Conservation (phyloP, 2,113 vertebrate genomes). For the Nannobrachium achirus region DNA sequence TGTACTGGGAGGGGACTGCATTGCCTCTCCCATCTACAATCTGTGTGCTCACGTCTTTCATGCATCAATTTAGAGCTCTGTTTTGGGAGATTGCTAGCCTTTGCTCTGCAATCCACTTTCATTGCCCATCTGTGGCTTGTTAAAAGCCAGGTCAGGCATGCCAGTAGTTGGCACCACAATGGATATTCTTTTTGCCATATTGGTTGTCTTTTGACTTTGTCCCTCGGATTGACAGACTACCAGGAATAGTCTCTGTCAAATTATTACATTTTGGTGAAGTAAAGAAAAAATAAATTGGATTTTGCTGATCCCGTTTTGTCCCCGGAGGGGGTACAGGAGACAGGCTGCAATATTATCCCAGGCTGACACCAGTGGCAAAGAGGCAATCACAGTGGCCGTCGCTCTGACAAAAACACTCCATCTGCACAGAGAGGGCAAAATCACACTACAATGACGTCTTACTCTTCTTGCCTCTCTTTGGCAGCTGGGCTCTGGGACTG, state of each 20-base stretch:
- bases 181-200: constrained; percentile 62
- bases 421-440: constrained; percentile 78
- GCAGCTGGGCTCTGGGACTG: constrained; percentile 68
- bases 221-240: constrained; percentile 58
- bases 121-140: constrained; percentile 67
- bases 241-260: constrained; percentile 77
- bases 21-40: constrained; percentile 44
- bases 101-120: constrained; percentile 62
- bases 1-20: neutral
- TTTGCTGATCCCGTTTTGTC: constrained; percentile 80
- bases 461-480: constrained; percentile 72
- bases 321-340: constrained; percentile 52
- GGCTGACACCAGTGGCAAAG: constrained; percentile 81
- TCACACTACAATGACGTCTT: constrained; percentile 81
- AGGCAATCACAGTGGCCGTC: constrained; percentile 82
- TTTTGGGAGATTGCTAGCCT: constrained; percentile 72
- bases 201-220: constrained; percentile 72
- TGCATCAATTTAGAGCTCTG: constrained; percentile 48
- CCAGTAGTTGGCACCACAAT: constrained; percentile 51
- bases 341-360: constrained; percentile 75
- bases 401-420: constrained; percentile 83
- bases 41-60: constrained; percentile 60
- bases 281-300: constrained; percentile 79
- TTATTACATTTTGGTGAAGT: constrained; percentile 82
- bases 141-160: constrained; percentile 49